A percentile compares a stretch with the other conserved stretches of the same genome.
phyloP scores from a whole-genome alignment of 2,888 invertebrate species.

The Protodeltote pygarga region DNA sequence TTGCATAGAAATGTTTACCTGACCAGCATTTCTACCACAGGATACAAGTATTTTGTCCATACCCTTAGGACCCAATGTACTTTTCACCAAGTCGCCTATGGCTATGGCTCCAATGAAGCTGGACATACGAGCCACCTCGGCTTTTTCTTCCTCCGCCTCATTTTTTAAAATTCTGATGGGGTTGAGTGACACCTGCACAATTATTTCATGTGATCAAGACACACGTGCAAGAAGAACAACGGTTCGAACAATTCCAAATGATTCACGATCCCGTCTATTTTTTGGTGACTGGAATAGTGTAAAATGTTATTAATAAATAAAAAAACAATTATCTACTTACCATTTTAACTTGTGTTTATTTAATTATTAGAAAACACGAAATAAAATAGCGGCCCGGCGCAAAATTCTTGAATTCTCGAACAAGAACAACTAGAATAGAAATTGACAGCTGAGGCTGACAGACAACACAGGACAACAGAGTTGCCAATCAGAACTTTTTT shows the following conservation, averaged over 20 bases:
- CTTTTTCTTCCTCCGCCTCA: slow-evolving; percentile 99
- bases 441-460: slow-evolving; percentile 33
- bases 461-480: slow-evolving; percentile 1
- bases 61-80: slow-evolving; percentile 99
- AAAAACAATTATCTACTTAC: slow-evolving; percentile 42
- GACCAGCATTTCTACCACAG: slow-evolving; percentile 92
- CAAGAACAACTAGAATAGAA: slow-evolving; percentile 3
- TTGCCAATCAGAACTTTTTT: not conserved
- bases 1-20: slow-evolving; percentile 60
- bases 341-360: slow-evolving; percentile 47
- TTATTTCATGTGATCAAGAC: slow-evolving; percentile 48
- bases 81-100: slow-evolving; percentile 99
- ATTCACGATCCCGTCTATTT: slow-evolving; percentile 10
- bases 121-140: slow-evolving; percentile 98
- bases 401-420: slow-evolving; percentile 9
- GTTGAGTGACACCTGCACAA: slow-evolving; percentile 92
- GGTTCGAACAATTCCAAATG: slow-evolving; percentile 49
- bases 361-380: slow-evolving; percentile 1
- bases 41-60: slow-evolving; percentile 98
- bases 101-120: slow-evolving; percentile 99
- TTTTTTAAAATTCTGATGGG: slow-evolving; percentile 97
- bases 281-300: not conserved
- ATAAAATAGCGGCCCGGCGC: slow-evolving; percentile 47
- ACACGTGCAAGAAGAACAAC: slow-evolving; percentile 69
- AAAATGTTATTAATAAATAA: slow-evolving; percentile 4